Evolutionary conservation across 2,888 invertebrate genomes (phyloP).

Genomic region (Drosophila tanythrix): DNA sequence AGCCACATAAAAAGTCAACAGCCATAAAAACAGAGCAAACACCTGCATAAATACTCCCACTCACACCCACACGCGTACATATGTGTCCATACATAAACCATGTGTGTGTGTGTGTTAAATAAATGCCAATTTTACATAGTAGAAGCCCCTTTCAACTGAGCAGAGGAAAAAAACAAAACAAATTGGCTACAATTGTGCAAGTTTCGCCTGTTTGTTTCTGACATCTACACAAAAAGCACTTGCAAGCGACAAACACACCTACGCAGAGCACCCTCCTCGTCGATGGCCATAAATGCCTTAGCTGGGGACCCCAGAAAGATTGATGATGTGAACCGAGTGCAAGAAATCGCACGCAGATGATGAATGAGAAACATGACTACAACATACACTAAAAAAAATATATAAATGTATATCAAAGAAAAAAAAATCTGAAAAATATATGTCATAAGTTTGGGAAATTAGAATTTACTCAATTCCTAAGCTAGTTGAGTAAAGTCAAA

Average conservation of each 20-base stretch:
- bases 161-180: conserved; percentile 36
- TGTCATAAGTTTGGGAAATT: not conserved
- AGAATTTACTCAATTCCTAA: not conserved
- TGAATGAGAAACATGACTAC: conserved; percentile 59
- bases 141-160: conserved; percentile 15
- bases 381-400: conserved; percentile 2
- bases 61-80: not conserved
- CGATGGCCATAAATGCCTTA: conserved; percentile 58
- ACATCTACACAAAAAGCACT: conserved; percentile 50
- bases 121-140: conserved; percentile 66
- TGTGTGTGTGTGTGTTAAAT: conserved; percentile 49
- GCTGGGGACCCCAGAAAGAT: conserved; percentile 55
- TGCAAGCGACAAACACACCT: conserved; percentile 11
- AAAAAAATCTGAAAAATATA: rapidly evolving
- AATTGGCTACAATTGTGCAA: conserved; percentile 67
- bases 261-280: conserved; percentile 1
- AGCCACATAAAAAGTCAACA: conserved; percentile 11
- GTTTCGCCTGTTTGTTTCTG: conserved; percentile 51
- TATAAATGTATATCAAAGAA: too few relatives aligned
- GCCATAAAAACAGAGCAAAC: conserved; percentile 18
- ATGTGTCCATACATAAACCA: conserved; percentile 13
- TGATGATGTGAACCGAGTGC: conserved; percentile 65
- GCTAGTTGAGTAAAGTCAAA: not conserved
- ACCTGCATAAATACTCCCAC: conserved; percentile 33
- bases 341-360: conserved; percentile 70